Evolutionary conservation across 2,113 vertebrate species (phyloP).

Genomic region (Mixornis gularis): DNA sequence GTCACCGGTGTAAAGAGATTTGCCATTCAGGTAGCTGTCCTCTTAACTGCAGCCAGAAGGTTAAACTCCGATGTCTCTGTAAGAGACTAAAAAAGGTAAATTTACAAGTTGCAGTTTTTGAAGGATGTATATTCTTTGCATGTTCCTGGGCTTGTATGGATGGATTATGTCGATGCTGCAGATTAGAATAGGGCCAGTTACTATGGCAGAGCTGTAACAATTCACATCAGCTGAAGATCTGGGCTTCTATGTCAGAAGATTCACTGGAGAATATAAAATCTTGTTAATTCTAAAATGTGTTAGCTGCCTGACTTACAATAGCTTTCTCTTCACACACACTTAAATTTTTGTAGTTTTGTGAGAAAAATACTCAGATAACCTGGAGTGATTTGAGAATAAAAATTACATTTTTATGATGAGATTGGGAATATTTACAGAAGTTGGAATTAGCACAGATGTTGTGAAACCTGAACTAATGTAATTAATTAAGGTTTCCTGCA

Average conservation of each 20-base stretch:
- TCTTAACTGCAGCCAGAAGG: conserved; percentile 86
- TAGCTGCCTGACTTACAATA: neutral
- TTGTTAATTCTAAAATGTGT: neutral
- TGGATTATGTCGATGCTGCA: neutral
- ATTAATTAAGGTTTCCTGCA: neutral
- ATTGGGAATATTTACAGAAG: neutral
- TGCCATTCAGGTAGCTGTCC: conserved; percentile 86
- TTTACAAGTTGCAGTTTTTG: neutral
- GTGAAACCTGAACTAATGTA: neutral
- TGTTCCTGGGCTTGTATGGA: neutral
- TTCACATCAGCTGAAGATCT: neutral
- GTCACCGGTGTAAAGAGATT: conserved; percentile 89
- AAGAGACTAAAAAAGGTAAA: conserved; percentile 91
- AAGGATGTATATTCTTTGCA: neutral
- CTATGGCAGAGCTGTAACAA: neutral
- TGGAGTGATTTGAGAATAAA: neutral
- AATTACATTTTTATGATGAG: neutral
- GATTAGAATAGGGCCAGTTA: neutral
- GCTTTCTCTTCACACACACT: neutral
- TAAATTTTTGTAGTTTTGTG: neutral
- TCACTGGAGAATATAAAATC: neutral
- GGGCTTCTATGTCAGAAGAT: neutral
- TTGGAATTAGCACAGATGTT: neutral
- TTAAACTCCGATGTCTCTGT: conserved; percentile 90
- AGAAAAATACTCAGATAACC: neutral